Percentiles rank a stretch among this genome's conserved stretches.
These are phyloP conservation scores for Standfussiana lucernea DNA, from an alignment of 2,888 invertebrate species.

Conservation along the genomic window DNA sequence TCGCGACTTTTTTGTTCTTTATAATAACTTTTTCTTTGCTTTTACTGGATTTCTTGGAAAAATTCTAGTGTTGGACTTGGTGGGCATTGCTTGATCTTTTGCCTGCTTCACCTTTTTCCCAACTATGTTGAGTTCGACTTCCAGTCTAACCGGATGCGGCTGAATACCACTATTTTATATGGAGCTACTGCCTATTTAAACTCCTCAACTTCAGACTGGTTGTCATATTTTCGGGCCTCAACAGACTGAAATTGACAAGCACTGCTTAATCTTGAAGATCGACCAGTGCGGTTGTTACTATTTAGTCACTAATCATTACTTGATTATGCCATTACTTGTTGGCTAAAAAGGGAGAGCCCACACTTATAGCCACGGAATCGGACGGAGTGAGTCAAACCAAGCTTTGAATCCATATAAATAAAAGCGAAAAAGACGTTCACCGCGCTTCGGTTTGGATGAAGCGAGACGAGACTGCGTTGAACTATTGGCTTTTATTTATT, in stretches of 20 bases:
- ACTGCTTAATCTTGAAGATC: too few species aligned
- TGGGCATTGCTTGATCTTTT: not conserved
- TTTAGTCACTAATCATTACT: too few species aligned
- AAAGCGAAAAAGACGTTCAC: too few species aligned
- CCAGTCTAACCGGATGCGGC: not conserved
- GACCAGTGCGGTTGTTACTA: too few species aligned
- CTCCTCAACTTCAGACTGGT: not conserved
- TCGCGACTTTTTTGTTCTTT: slow-evolving; percentile 13
- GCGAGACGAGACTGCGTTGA: not conserved
- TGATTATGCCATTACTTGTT: too few species aligned
- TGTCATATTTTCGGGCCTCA: not conserved
- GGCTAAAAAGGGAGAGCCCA: not conserved
- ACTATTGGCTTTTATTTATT: not conserved
- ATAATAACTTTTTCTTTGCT: not conserved
- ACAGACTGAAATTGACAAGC: too few species aligned
- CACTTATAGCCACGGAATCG: not conserved
- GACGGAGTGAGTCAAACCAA: not conserved
- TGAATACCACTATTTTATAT: not conserved
- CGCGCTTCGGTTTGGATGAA: too few species aligned
- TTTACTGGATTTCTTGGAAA: not conserved
- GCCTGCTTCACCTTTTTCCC: not conserved
- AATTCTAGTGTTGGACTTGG: not conserved
- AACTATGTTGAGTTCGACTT: not conserved
- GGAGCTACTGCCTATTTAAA: not conserved
- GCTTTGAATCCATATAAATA: too few species aligned